phyloP scores from a whole-genome alignment of 2,113 vertebrate species.

The Atrichornis clamosus region DNA sequence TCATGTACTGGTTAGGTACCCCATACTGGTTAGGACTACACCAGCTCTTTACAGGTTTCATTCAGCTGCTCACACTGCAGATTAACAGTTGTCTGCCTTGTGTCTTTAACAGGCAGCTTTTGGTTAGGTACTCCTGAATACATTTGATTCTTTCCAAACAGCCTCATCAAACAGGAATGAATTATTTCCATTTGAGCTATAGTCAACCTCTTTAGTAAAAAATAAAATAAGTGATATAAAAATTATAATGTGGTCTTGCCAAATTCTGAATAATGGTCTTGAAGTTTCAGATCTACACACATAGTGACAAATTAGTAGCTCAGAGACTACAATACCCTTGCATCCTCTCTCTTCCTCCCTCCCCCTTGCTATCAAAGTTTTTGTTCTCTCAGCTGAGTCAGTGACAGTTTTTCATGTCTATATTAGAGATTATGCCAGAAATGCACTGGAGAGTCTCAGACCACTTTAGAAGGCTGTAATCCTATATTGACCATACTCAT shows the following conservation, averaged over 20 bases:
- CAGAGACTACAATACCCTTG: background rate
- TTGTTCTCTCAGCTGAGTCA: background rate
- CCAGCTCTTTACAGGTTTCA: background rate
- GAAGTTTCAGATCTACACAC: background rate
- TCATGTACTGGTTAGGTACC: background rate
- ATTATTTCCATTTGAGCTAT: background rate
- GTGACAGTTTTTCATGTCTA: background rate
- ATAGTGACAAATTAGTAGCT: background rate
- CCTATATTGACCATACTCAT: background rate
- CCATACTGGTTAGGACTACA: background rate
- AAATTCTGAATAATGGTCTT: background rate
- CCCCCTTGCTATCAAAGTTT: background rate
- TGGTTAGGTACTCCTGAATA: background rate
- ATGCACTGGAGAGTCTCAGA: background rate
- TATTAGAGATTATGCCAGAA: background rate
- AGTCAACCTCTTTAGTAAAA: background rate
- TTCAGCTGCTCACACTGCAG: background rate
- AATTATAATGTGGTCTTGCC: background rate
- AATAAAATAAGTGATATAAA: background rate
- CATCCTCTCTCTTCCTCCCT: background rate
- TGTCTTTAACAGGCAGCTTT: background rate
- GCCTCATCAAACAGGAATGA: background rate
- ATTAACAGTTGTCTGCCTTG: background rate
- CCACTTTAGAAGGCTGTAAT: background rate
- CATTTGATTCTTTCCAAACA: background rate